Percentiles rank a stretch among this genome's conserved stretches.
Evolutionary conservation across 2,797 vertebrate species (phyloP).

Genomic region (Gymnoscopelus braueri): DNA sequence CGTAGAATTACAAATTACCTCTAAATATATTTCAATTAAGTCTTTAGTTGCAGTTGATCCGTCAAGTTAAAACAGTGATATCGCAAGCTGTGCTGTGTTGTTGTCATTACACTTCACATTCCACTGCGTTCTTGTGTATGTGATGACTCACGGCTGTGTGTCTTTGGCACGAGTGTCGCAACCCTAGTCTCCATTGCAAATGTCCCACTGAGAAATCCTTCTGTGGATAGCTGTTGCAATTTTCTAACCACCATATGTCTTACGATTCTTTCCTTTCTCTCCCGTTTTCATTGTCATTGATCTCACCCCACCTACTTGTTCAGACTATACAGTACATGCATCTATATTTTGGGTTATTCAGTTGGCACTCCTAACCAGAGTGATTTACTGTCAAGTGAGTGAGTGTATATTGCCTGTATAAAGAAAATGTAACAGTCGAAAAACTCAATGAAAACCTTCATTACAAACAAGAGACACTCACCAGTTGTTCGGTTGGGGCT

Average conservation of each 20-base stretch:
- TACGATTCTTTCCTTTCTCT: background rate
- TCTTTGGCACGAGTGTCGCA: background rate
- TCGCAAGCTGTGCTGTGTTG: background rate
- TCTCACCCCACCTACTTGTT: background rate
- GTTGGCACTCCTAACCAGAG: background rate
- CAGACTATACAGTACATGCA: too few species aligned
- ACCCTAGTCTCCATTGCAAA: conserved; percentile 6
- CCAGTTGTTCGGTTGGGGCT: too few species aligned
- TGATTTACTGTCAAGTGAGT: background rate
- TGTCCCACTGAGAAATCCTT: background rate
- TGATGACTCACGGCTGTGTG: background rate
- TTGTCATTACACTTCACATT: background rate
- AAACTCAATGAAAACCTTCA: too few species aligned
- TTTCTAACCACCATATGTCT: background rate
- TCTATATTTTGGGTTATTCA: background rate
- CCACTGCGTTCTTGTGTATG: background rate
- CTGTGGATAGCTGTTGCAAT: background rate
- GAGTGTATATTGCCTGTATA: background rate
- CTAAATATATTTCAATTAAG: conserved; percentile 35
- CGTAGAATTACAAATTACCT: conserved; percentile 27
- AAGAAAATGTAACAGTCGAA: background rate
- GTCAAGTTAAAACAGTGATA: conserved; percentile 13
- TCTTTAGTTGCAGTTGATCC: conserved; percentile 27
- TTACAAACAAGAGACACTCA: too few species aligned
- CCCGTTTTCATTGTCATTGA: background rate